These are phyloP conservation scores for Aldabrachelys gigantea DNA, from an alignment of 2,113 vertebrate genomes.

Conservation along the genomic window DNA sequence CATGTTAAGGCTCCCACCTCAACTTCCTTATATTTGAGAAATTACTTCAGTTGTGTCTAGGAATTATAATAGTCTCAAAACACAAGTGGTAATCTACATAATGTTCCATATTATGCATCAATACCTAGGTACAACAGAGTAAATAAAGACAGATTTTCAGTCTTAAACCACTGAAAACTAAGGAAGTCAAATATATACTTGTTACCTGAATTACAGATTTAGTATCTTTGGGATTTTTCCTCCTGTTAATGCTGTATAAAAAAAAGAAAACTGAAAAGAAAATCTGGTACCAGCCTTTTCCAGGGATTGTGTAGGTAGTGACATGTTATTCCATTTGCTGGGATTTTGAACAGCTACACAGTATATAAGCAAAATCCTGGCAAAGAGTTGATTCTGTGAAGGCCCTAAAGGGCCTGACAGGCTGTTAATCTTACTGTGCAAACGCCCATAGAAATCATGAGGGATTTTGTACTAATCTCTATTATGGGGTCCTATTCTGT, in stretches of 20 bases:
- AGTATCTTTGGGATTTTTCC: not conserved
- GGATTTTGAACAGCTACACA: not conserved
- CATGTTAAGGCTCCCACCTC: conserved; percentile 35
- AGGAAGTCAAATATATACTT: not conserved
- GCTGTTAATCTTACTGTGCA: not conserved
- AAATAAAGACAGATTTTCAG: conserved; percentile 45
- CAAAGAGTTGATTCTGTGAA: not conserved
- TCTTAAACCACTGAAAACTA: not conserved
- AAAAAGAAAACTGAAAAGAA: not conserved
- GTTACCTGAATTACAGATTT: not conserved
- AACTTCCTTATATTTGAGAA: conserved; percentile 48
- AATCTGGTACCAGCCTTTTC: not conserved
- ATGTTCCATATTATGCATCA: conserved; percentile 66
- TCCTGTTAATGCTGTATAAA: not conserved
- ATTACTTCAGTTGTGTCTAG: conserved; percentile 22
- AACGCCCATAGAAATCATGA: accelerated
- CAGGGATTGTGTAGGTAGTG: not conserved
- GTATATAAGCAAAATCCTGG: not conserved
- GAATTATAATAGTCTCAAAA: conserved; percentile 53
- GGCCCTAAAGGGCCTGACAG: not conserved
- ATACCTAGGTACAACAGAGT: not conserved
- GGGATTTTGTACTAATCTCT: not conserved
- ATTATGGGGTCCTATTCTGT: accelerated
- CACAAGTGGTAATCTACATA: conserved; percentile 50
- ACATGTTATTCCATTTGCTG: not conserved